Percentiles rank a stretch among this genome's conserved stretches.
phyloP scores from a whole-genome alignment of 2,113 vertebrate genomes.

The Serinus canaria region DNA sequence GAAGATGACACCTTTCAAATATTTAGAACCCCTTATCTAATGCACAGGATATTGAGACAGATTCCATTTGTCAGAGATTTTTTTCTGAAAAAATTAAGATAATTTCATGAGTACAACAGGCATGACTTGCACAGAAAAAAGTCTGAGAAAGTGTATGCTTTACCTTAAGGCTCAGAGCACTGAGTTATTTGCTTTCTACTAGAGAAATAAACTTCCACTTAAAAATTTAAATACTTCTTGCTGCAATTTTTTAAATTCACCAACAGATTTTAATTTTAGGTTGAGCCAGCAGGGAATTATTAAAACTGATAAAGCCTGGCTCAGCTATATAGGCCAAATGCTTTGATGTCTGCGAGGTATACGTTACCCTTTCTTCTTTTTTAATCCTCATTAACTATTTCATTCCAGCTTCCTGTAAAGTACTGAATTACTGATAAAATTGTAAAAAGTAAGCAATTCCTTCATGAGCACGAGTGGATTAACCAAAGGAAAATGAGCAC shows the following conservation, averaged over 20 bases:
- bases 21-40: not conserved
- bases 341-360: conserved; percentile 57
- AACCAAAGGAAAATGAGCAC: not conserved
- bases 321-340: conserved; percentile 58
- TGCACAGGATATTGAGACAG: not conserved
- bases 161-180: not conserved
- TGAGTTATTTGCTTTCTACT: conserved; percentile 30
- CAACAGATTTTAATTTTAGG: conserved; percentile 60
- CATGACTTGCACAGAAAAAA: not conserved
- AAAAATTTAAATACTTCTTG: conserved; percentile 54
- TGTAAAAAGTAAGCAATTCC: conserved; percentile 36
- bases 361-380: conserved; percentile 52
- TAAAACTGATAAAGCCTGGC: conserved; percentile 56
- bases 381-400: conserved; percentile 58
- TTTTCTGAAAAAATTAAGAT: not conserved
- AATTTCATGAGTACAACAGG: not conserved
- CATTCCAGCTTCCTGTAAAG: conserved; percentile 51
- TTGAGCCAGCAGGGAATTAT: conserved; percentile 60
- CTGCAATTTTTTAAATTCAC: conserved; percentile 25
- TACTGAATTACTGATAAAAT: conserved; percentile 39
- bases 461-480: not conserved
- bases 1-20: not conserved
- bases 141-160: not conserved
- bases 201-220: conserved; percentile 42
- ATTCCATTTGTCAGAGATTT: not conserved